phyloP scores from a whole-genome alignment of 2,113 vertebrate genomes.

The Lota lota region DNA sequence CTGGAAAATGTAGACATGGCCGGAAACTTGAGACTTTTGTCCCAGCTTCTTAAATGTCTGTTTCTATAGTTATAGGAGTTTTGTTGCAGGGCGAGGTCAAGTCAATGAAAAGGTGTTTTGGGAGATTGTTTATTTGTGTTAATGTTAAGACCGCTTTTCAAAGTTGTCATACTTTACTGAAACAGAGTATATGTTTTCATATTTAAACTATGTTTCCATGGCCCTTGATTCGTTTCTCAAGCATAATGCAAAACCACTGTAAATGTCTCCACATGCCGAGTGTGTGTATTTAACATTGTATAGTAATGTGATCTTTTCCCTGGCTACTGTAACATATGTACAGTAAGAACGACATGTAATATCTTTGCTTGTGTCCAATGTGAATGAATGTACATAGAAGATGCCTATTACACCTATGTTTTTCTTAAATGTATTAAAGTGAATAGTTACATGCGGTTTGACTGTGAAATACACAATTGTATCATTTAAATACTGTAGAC shows the following conservation, averaged over 20 bases:
- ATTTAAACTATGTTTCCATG: too few relatives aligned
- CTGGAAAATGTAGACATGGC: too few relatives aligned
- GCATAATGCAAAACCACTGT: neutral
- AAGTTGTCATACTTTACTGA: too few relatives aligned
- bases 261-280: neutral
- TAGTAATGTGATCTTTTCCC: constrained; percentile 61
- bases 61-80: too few relatives aligned
- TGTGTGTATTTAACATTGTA: constrained; percentile 77
- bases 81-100: too few relatives aligned
- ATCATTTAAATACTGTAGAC: constrained; percentile 62
- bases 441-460: constrained; percentile 48
- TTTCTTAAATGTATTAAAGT: constrained; percentile 54
- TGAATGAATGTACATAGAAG: constrained; percentile 68
- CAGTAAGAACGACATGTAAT: constrained; percentile 46
- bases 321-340: constrained; percentile 64
- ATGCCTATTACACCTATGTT: constrained; percentile 26
- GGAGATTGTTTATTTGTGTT: too few relatives aligned
- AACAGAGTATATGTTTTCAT: too few relatives aligned
- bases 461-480: constrained; percentile 38
- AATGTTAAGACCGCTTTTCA: too few relatives aligned
- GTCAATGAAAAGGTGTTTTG: too few relatives aligned
- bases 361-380: constrained; percentile 53
- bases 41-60: too few relatives aligned
- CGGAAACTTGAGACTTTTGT: too few relatives aligned
- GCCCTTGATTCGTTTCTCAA: neutral